phyloP scores from a whole-genome alignment of 2,888 invertebrate species.

The Acanthosepion lycidas region DNA sequence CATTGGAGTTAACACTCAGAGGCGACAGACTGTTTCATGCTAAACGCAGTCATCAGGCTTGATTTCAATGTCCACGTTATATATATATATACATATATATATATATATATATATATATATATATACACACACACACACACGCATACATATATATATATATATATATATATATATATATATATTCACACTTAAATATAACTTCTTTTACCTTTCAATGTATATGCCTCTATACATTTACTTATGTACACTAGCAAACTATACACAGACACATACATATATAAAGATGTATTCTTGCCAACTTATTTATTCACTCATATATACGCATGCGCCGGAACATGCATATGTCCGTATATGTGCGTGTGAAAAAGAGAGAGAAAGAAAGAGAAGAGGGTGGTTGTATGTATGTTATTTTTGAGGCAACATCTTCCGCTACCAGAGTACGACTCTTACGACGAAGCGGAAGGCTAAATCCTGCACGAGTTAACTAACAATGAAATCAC shows the following conservation, averaged over 20 bases:
- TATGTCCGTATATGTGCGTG: background rate
- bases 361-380: no score
- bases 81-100: conserved; percentile 21
- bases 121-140: no score
- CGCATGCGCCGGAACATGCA: background rate
- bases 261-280: background rate
- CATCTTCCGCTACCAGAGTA: no score
- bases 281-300: background rate
- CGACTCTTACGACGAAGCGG: no score
- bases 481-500: no score
- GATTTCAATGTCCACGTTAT: background rate
- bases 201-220: no score
- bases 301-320: no score
- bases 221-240: no score
- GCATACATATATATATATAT: conserved; percentile 33
- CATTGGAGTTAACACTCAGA: no score
- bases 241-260: background rate
- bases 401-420: background rate
- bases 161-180: background rate
- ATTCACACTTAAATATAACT: background rate
- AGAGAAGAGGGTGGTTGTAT: background rate
- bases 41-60: no score
- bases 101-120: conserved; percentile 33
- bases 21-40: no score
- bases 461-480: no score